Conservation (phyloP, 1,140 invertebrate species). For the Diabrotica undecimpunctata region DNA sequence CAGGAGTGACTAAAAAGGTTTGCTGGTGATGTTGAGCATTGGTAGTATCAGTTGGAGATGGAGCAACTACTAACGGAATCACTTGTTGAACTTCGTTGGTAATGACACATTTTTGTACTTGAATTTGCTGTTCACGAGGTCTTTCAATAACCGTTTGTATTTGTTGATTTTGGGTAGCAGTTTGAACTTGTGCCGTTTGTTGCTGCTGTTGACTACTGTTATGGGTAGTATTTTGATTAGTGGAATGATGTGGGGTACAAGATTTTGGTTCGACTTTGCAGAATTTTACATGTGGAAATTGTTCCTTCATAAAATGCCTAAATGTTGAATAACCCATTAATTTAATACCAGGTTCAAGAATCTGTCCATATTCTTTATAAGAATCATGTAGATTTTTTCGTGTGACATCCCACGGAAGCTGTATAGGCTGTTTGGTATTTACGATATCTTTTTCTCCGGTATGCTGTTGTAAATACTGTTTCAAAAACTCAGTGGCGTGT, state of each 20-base stretch:
- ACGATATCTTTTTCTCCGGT: slow-evolving; percentile 49
- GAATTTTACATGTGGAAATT: slow-evolving; percentile 74
- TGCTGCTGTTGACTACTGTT: slow-evolving; percentile 48
- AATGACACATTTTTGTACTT: slow-evolving; percentile 53
- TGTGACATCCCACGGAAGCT: slow-evolving; percentile 66
- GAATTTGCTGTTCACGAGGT: slow-evolving; percentile 50
- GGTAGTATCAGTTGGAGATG: slow-evolving; percentile 38
- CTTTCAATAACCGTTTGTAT: slow-evolving; percentile 49
- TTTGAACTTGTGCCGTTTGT: slow-evolving; percentile 50
- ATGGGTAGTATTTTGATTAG: slow-evolving; percentile 48
- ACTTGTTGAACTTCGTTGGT: slow-evolving; percentile 53
- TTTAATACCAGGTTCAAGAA: slow-evolving; percentile 62
- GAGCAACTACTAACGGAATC: slow-evolving; percentile 58
- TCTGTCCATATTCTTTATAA: slow-evolving; percentile 69
- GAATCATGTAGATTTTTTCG: slow-evolving; percentile 69
- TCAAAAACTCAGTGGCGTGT: slow-evolving; percentile 71
- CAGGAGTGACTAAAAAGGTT: slow-evolving; percentile 59
- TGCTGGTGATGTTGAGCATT: slow-evolving; percentile 48
- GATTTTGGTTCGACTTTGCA: slow-evolving; percentile 61
- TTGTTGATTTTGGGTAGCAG: slow-evolving; percentile 45
- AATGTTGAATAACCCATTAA: slow-evolving; percentile 78
- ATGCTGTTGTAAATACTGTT: slow-evolving; percentile 64
- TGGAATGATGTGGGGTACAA: slow-evolving; percentile 49
- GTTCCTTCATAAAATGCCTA: slow-evolving; percentile 74
- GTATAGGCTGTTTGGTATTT: slow-evolving; percentile 55